A percentile compares a stretch with the other conserved stretches of the same genome.
Evolutionary conservation across 2,888 invertebrate species (phyloP).

Genomic region (Cryptocheilus praepositus): DNA sequence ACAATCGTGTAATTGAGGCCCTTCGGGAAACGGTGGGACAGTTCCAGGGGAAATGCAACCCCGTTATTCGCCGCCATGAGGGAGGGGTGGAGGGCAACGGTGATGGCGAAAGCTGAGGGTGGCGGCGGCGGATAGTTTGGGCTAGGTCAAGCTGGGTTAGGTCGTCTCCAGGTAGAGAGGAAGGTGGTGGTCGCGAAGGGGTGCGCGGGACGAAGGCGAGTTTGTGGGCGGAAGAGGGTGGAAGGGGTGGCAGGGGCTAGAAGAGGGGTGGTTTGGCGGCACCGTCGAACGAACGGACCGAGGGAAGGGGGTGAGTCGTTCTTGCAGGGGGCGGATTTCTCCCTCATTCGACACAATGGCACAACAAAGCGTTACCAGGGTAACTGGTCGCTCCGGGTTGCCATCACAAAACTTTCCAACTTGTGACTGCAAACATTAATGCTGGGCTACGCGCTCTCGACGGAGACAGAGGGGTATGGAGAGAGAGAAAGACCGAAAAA

Average conservation of each 20-base stretch:
- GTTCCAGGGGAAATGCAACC: conserved; percentile 31
- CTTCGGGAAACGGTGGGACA: conserved; percentile 13
- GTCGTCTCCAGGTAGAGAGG: conserved; percentile 22
- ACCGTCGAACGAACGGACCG: background rate
- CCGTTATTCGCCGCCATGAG: conserved; percentile 12
- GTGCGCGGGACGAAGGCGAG: conserved; percentile 6
- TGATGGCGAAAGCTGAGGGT: background rate
- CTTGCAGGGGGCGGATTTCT: conserved; percentile 33
- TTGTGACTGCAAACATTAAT: conserved; percentile 65
- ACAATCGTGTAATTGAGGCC: conserved; percentile 22
- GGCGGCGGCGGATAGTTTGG: conserved; percentile 36
- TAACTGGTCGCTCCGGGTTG: conserved; percentile 66
- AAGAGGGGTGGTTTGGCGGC: too few species aligned
- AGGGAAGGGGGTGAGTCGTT: conserved; percentile 5
- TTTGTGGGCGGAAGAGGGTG: conserved; percentile 14
- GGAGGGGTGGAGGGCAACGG: background rate
- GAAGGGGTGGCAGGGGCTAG: conserved; percentile 1
- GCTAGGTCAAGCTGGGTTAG: conserved; percentile 54
- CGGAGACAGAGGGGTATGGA: background rate
- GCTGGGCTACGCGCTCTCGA: conserved; percentile 42
- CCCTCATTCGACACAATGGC: conserved; percentile 56
- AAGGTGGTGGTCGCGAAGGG: conserved; percentile 13
- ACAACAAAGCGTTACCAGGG: conserved; percentile 73
- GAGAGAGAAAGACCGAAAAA: conserved; percentile 2
- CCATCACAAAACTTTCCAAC: conserved; percentile 72